Evolutionary conservation across 64 coral and sea anemone genomes (phyloP).

Genomic region (Montipora cactus): DNA sequence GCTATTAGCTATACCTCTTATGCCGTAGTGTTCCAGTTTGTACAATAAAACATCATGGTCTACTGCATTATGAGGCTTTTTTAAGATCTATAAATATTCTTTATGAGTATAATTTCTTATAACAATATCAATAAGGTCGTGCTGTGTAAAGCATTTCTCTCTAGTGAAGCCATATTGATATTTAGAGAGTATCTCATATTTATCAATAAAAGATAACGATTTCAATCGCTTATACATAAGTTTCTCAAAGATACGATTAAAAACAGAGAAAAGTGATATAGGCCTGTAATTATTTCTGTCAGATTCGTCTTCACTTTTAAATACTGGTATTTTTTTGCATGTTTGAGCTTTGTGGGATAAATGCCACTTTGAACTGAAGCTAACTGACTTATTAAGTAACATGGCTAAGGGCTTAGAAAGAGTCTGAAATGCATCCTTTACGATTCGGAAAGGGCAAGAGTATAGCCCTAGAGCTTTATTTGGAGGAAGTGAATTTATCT

Average conservation of each 20-base stretch:
- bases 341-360: too few species aligned
- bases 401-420: too few species aligned
- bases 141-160: neutral
- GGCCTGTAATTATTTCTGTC: too few species aligned
- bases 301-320: too few species aligned
- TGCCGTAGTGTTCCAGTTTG: neutral
- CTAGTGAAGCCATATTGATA: neutral
- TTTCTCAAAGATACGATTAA: conserved; percentile 9
- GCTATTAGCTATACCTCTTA: neutral
- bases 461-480: too few species aligned
- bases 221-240: neutral
- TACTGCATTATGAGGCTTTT: neutral
- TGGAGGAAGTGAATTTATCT: too few species aligned
- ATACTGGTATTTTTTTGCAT: too few species aligned
- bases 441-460: too few species aligned
- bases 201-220: neutral
- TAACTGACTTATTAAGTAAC: too few species aligned
- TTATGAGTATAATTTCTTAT: neutral
- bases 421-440: too few species aligned
- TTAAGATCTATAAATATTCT: neutral
- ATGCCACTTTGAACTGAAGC: too few species aligned
- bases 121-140: neutral
- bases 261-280: neutral
- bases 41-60: neutral
- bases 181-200: neutral